A percentile compares a stretch with the other conserved stretches of the same genome.
Evolutionary conservation across 1,140 invertebrate genomes (phyloP).

Genomic region (Scaptomyza graminum): DNA sequence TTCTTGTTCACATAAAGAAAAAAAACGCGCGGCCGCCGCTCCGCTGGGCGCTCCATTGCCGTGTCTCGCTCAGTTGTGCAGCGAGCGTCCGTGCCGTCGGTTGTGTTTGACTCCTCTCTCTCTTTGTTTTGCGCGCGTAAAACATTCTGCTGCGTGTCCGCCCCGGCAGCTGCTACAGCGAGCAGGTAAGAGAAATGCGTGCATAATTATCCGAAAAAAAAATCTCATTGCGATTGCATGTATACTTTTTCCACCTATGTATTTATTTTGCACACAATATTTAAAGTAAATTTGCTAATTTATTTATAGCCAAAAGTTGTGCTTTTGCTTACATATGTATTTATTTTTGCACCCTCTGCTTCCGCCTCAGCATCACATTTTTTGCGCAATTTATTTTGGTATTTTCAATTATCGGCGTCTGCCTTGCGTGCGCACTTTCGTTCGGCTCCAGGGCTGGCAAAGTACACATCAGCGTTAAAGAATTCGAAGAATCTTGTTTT

Average conservation of each 20-base stretch:
- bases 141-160: constrained; percentile 59
- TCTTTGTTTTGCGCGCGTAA: constrained; percentile 71
- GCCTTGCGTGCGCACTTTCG: constrained; percentile 42
- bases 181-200: constrained; percentile 48
- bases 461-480: constrained; percentile 7
- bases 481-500: constrained; percentile 15
- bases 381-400: constrained; percentile 71
- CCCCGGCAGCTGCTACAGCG: constrained; percentile 37
- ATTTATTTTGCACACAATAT: constrained; percentile 12
- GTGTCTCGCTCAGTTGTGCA: constrained; percentile 72
- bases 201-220: constrained; percentile 19
- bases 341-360: constrained; percentile 3
- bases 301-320: constrained; percentile 66
- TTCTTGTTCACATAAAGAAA: constrained; percentile 54
- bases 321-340: constrained; percentile 24
- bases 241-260: neutral
- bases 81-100: constrained; percentile 75
- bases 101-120: constrained; percentile 52
- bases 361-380: constrained; percentile 23
- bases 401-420: constrained; percentile 64
- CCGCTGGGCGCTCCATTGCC: constrained; percentile 65
- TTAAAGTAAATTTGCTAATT: constrained; percentile 35
- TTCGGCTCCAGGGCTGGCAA: constrained; percentile 58
- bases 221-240: constrained; percentile 17
- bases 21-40: constrained; percentile 63